Percentiles rank a stretch among this genome's conserved stretches.
Conservation (phyloP, 1,140 invertebrate species). For the Limonius californicus region DNA sequence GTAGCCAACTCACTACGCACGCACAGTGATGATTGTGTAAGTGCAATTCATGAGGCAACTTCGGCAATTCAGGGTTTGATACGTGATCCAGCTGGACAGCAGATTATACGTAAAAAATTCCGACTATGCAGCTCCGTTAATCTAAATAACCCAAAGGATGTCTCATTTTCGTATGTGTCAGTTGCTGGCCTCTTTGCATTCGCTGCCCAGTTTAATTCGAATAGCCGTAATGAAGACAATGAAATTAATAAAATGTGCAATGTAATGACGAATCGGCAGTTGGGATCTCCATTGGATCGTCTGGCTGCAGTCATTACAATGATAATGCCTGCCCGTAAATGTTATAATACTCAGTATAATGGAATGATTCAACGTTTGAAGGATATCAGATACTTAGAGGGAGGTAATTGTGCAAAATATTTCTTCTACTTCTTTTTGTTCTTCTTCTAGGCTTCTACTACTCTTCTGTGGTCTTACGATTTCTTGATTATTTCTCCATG, state of each 20-base stretch:
- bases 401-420: too few species aligned
- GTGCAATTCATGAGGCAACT: constrained; percentile 60
- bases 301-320: constrained; percentile 71
- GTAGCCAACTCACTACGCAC: constrained; percentile 64
- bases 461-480: too few species aligned
- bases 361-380: too few species aligned
- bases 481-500: too few species aligned
- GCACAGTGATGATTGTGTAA: constrained; percentile 60
- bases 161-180: constrained; percentile 74
- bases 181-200: constrained; percentile 79
- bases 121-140: constrained; percentile 73
- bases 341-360: too few species aligned
- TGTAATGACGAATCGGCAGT: constrained; percentile 63
- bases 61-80: constrained; percentile 62
- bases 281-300: constrained; percentile 61
- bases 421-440: too few species aligned
- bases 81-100: constrained; percentile 56
- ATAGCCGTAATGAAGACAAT: constrained; percentile 71
- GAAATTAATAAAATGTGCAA: constrained; percentile 76
- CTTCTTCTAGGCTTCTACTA: too few species aligned
- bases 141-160: constrained; percentile 61
- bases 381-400: too few species aligned
- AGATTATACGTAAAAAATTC: constrained; percentile 63
- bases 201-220: constrained; percentile 92
- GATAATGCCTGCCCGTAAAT: constrained; percentile 62